Conservation (phyloP, 1,140 invertebrate genomes). For the Solenopsis fugax region DNA sequence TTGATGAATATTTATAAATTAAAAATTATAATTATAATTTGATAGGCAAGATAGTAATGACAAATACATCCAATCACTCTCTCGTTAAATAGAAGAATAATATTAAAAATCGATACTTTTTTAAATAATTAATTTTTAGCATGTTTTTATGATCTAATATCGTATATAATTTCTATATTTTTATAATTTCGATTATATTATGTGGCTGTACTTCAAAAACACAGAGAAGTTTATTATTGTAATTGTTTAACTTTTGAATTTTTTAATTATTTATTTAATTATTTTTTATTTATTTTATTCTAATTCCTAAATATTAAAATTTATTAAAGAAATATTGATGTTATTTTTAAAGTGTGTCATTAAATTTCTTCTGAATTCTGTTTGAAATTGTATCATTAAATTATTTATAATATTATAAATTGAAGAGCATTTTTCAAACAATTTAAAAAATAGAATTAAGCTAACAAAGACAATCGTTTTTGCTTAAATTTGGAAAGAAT, state of each 20-base stretch:
- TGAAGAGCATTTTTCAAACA: too few species aligned
- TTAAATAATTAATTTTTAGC: neutral
- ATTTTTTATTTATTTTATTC: conserved; percentile 5
- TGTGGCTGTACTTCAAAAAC: neutral
- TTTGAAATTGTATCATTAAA: too few species aligned
- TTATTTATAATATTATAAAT: too few species aligned
- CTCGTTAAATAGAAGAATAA: neutral
- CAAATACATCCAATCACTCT: neutral
- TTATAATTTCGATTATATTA: neutral
- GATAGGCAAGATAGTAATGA: neutral
- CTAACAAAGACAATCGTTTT: too few species aligned
- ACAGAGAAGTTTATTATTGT: neutral
- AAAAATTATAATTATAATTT: conserved; percentile 4
- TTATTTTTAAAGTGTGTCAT: neutral
- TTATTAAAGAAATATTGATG: neutral
- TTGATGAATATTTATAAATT: conserved; percentile 11
- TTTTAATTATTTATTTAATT: conserved; percentile 17
- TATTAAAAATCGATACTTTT: conserved; percentile 2
- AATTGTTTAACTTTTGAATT: neutral
- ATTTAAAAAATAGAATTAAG: too few species aligned
- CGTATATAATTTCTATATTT: conserved; percentile 4
- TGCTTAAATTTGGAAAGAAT: neutral
- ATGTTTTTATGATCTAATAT: conserved; percentile 10
- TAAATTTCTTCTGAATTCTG: neutral
- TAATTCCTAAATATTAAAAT: neutral